A percentile compares a stretch with the other conserved stretches of the same genome.
Conservation (phyloP, 1,140 invertebrate species). For the Sinonovacula constricta region DNA sequence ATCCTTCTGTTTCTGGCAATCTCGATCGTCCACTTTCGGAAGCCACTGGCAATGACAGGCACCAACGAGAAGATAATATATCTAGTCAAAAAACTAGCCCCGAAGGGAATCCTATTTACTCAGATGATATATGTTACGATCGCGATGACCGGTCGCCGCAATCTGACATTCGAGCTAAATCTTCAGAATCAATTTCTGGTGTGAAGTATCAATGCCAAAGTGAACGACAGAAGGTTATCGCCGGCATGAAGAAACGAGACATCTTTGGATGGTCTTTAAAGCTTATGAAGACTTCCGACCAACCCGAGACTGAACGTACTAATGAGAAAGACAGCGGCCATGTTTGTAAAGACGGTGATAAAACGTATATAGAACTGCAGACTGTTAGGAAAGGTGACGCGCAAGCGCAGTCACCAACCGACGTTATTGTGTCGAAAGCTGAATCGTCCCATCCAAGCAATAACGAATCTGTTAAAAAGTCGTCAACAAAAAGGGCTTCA, state of each 20-base stretch:
- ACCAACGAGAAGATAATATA: neutral
- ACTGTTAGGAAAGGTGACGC: slow-evolving; percentile 31
- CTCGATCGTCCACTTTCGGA: neutral
- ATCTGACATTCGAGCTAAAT: neutral
- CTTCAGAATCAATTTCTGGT: slow-evolving; percentile 5
- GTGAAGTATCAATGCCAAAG: too few species aligned
- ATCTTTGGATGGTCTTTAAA: slow-evolving; percentile 47
- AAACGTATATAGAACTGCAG: slow-evolving; percentile 51
- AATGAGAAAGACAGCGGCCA: neutral
- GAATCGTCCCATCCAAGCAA: neutral
- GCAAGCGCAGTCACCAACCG: neutral
- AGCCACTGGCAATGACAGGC: neutral
- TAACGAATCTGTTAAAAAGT: too few species aligned
- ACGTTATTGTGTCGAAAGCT: neutral
- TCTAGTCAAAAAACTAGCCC: neutral
- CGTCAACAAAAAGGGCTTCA: neutral
- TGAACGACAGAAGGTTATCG: slow-evolving; percentile 34
- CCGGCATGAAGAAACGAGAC: slow-evolving; percentile 34
- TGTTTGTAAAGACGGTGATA: slow-evolving; percentile 41
- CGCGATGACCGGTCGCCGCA: neutral
- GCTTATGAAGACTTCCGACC: slow-evolving; percentile 6
- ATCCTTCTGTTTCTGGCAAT: neutral
- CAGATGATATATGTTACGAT: neutral
- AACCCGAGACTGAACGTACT: neutral
- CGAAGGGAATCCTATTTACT: neutral